Conservation (phyloP, 2,888 invertebrate genomes). For the Drosophila paucipuncta region DNA sequence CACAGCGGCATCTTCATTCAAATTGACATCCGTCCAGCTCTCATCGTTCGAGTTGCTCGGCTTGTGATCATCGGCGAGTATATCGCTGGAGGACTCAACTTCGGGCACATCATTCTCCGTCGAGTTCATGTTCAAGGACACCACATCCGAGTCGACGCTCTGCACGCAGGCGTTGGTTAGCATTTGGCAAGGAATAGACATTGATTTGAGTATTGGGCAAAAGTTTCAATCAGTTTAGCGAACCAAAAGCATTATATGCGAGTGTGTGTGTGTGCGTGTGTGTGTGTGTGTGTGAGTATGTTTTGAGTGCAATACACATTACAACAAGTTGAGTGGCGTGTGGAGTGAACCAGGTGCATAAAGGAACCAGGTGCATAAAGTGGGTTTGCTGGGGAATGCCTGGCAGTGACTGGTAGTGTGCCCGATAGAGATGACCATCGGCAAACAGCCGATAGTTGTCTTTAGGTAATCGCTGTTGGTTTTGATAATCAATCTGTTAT, state of each 20-base stretch:
- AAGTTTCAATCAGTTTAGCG: neutral
- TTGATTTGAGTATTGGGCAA: neutral
- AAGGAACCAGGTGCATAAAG: neutral
- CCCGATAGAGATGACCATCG: neutral
- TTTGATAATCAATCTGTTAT: neutral
- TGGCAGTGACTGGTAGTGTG: neutral
- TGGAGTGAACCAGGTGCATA: neutral
- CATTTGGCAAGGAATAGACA: neutral
- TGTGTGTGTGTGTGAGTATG: neutral
- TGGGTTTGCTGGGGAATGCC: neutral
- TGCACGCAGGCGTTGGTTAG: slow-evolving; percentile 81
- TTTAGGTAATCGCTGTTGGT: neutral
- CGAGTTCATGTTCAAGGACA: slow-evolving; percentile 90
- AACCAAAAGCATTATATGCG: slow-evolving; percentile 5
- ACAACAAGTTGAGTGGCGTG: neutral
- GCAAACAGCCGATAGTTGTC: neutral
- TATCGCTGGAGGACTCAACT: slow-evolving; percentile 90
- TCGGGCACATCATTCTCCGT: slow-evolving; percentile 90
- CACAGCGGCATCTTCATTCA: slow-evolving; percentile 91
- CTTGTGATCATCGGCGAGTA: slow-evolving; percentile 90
- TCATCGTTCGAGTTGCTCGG: slow-evolving; percentile 91
- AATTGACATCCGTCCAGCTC: slow-evolving; percentile 96
- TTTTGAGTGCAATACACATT: neutral
- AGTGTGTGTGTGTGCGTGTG: neutral
- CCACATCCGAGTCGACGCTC: slow-evolving; percentile 95